Percentiles rank a stretch among this genome's conserved stretches.
Conservation (phyloP, 2,113 vertebrate species). For the Lathamus discolor region DNA sequence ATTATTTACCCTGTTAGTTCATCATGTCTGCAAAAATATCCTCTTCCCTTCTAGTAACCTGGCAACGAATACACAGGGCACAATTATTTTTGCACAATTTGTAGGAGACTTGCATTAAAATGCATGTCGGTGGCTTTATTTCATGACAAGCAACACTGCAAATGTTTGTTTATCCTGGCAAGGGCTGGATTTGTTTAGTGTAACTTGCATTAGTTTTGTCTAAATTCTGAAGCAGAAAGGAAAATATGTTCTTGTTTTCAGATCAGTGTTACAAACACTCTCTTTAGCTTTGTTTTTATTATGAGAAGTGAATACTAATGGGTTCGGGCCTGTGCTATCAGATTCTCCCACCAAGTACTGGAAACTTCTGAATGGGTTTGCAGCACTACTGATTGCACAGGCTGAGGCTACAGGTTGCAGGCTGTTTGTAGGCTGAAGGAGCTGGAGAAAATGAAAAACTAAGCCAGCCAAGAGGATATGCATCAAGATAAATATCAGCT, state of each 20-base stretch:
- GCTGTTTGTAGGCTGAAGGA: background rate
- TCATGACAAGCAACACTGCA: slow-evolving; percentile 42
- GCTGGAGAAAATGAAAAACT: slow-evolving; percentile 44
- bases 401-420: slow-evolving; percentile 19
- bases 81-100: slow-evolving; percentile 63
- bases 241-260: slow-evolving; percentile 16
- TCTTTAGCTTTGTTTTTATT: background rate
- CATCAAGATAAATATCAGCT: slow-evolving; percentile 62
- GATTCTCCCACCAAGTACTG: background rate
- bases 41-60: slow-evolving; percentile 36
- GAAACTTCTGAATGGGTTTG: background rate
- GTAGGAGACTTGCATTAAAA: slow-evolving; percentile 55
- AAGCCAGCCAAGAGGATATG: slow-evolving; percentile 41
- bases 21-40: slow-evolving; percentile 42
- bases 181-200: slow-evolving; percentile 26
- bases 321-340: background rate
- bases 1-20: slow-evolving; percentile 65
- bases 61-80: slow-evolving; percentile 21
- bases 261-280: slow-evolving; percentile 9
- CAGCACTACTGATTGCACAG: background rate
- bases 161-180: slow-evolving; percentile 68
- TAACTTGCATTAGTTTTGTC: slow-evolving; percentile 13
- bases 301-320: background rate
- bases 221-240: slow-evolving; percentile 32
- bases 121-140: slow-evolving; percentile 47